These are phyloP conservation scores for Acheta domesticus DNA, from an alignment of 2,888 invertebrate genomes.

Conservation along the genomic window DNA sequence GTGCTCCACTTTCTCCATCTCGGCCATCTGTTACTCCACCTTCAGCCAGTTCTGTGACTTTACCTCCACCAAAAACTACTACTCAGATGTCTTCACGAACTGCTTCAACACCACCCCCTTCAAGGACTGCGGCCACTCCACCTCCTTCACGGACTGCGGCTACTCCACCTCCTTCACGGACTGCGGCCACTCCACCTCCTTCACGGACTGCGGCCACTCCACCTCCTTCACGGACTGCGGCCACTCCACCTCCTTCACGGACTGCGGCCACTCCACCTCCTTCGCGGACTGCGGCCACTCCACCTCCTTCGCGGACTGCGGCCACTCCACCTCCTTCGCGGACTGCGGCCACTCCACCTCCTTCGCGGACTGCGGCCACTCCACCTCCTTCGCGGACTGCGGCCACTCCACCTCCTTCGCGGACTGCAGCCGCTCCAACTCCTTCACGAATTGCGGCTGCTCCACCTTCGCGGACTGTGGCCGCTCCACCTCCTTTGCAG, in stretches of 20 bases:
- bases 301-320: not conserved
- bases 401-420: not conserved
- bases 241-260: not conserved
- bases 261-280: not conserved
- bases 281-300: not conserved
- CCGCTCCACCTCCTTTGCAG: not conserved
- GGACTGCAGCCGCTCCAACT: not conserved
- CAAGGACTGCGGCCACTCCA: too few relatives aligned
- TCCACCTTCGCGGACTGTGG: not conserved
- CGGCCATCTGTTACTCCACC: not conserved
- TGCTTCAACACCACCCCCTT: not conserved
- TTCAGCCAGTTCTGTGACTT: not conserved
- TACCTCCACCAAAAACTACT: not conserved
- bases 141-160: too few relatives aligned
- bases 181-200: not conserved
- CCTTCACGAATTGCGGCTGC: not conserved
- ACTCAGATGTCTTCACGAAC: not conserved
- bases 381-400: not conserved
- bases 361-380: not conserved
- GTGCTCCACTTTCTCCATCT: not conserved
- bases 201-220: not conserved
- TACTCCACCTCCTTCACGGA: not conserved
- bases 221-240: not conserved
- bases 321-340: not conserved
- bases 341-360: slow-evolving; percentile 2